phyloP scores from a whole-genome alignment of 2,797 vertebrate genomes.

The Anabas testudineus region DNA sequence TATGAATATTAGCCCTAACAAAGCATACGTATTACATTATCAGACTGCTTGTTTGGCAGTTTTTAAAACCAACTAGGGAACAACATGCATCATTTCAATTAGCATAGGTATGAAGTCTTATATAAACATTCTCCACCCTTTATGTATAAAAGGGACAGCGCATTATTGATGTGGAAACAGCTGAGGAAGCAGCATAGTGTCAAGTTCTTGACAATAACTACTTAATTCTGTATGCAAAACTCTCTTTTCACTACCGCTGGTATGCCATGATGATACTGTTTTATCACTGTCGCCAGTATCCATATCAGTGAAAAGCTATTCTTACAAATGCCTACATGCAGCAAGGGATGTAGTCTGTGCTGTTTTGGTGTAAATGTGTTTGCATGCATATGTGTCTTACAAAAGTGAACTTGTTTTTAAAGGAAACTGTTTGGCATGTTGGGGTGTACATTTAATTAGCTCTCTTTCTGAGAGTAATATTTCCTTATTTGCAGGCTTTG shows the following conservation, averaged over 20 bases:
- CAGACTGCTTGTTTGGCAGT: conserved; percentile 53
- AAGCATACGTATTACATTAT: conserved; percentile 62
- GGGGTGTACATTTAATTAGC: background rate
- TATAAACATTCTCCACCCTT: conserved; percentile 42
- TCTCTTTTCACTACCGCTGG: background rate
- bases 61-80: conserved; percentile 56
- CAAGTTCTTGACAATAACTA: conserved; percentile 1
- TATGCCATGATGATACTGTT: background rate
- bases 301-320: background rate
- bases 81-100: conserved; percentile 65
- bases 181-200: background rate
- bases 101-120: conserved; percentile 64
- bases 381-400: background rate
- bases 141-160: conserved; percentile 32
- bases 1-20: conserved; percentile 70
- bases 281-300: conserved; percentile 1
- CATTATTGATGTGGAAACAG: conserved; percentile 13
- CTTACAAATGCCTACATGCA: background rate
- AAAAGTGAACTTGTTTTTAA: background rate
- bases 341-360: background rate
- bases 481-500: too few species aligned
- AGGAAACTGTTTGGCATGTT: background rate
- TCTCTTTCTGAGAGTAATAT: background rate
- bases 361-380: background rate
- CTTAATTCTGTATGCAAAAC: conserved; percentile 1